A percentile compares a stretch with the other conserved stretches of the same genome.
phyloP scores from a whole-genome alignment of 2,888 invertebrate genomes.

The Cryptocephalus primarius region DNA sequence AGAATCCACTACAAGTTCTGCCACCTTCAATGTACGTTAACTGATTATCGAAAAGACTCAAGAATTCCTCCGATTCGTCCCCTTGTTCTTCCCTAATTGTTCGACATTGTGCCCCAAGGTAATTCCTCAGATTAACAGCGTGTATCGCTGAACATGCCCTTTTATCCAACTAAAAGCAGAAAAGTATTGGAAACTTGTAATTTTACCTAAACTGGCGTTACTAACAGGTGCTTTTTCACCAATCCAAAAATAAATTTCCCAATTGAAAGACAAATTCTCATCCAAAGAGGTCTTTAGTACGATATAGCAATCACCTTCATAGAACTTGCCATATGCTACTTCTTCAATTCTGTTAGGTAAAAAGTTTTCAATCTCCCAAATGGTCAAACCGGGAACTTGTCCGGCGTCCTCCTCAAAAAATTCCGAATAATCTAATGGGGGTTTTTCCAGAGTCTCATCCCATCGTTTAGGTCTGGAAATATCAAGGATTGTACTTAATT shows the following conservation, averaged over 20 bases:
- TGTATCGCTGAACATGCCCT: slow-evolving; percentile 96
- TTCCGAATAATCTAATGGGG: slow-evolving; percentile 92
- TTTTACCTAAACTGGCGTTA: slow-evolving; percentile 7
- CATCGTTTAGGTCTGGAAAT: slow-evolving; percentile 75
- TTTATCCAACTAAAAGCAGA: slow-evolving; percentile 65
- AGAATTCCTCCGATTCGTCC: slow-evolving; percentile 94
- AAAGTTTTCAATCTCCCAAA: slow-evolving; percentile 99
- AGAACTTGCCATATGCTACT: slow-evolving; percentile 94
- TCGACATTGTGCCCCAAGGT: slow-evolving; percentile 85
- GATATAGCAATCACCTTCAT: slow-evolving; percentile 98
- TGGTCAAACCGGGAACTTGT: slow-evolving; percentile 79
- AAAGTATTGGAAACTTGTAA: background rate
- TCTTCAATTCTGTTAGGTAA: slow-evolving; percentile 90
- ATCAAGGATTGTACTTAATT: background rate
- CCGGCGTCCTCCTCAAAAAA: slow-evolving; percentile 95
- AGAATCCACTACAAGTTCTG: slow-evolving; percentile 95
- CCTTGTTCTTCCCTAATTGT: slow-evolving; percentile 95
- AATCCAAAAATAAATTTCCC: slow-evolving; percentile 99
- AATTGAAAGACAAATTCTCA: slow-evolving; percentile 71
- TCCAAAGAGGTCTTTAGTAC: slow-evolving; percentile 80
- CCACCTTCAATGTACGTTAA: slow-evolving; percentile 96
- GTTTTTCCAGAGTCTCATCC: slow-evolving; percentile 93
- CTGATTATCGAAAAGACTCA: slow-evolving; percentile 80
- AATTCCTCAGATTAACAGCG: slow-evolving; percentile 94
- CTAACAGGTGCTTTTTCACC: slow-evolving; percentile 86